Percentiles rank a stretch among this genome's conserved stretches.
These are phyloP conservation scores for Eudiplozoon nipponicum DNA, from an alignment of 2,888 invertebrate genomes.

Conservation along the genomic window DNA sequence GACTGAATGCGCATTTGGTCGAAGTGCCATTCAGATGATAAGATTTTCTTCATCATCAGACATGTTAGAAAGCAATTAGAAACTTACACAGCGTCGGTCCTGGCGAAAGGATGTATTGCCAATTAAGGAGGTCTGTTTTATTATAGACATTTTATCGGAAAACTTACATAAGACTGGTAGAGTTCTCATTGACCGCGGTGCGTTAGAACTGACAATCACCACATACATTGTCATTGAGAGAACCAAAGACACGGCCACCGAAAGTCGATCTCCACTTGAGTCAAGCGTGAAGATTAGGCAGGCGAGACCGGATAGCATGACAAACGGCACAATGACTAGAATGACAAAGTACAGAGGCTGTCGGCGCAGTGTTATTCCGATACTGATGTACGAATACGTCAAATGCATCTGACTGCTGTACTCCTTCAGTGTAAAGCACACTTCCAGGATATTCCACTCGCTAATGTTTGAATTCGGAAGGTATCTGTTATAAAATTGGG, in stretches of 20 bases:
- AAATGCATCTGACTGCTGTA: conserved; percentile 12
- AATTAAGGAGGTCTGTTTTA: no score
- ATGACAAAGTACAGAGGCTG: conserved; percentile 15
- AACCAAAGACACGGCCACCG: conserved; percentile 15
- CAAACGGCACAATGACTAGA: conserved; percentile 15
- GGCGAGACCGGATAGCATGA: conserved; percentile 12
- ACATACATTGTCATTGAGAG: conserved; percentile 16
- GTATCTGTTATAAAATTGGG: no score
- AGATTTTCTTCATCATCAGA: no score
- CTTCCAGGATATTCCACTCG: conserved; percentile 11
- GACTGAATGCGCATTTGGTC: no score
- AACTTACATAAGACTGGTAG: conserved; percentile 15
- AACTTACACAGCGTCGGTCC: no score
- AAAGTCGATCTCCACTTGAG: conserved; percentile 12
- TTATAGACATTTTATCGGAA: no score
- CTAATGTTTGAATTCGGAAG: conserved; percentile 15
- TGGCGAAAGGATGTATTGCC: no score
- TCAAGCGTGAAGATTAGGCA: conserved; percentile 15
- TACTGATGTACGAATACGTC: conserved; percentile 13
- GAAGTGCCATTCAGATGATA: no score
- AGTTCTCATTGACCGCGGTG: conserved; percentile 14
- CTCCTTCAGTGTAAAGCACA: conserved; percentile 7
- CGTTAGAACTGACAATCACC: conserved; percentile 15
- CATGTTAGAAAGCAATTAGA: no score
- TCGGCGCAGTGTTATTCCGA: conserved; percentile 9